Percentiles rank a stretch among this genome's conserved stretches.
phyloP scores from a whole-genome alignment of 2,888 invertebrate species.

The Bembecia ichneumoniformis region DNA sequence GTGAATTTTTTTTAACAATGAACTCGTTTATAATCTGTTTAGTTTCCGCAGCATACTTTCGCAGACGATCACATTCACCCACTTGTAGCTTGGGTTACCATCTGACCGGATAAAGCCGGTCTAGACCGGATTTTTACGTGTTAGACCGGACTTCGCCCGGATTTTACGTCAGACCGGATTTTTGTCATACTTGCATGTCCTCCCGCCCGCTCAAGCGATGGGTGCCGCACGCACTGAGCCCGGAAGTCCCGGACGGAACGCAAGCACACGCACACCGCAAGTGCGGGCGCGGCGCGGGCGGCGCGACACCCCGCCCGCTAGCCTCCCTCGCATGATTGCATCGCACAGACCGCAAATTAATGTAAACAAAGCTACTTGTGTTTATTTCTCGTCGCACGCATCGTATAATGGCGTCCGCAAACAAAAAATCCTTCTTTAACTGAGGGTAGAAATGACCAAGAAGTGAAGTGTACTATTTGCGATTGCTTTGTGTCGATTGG shows the following conservation, averaged over 20 bases:
- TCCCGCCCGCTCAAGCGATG: conserved; percentile 1
- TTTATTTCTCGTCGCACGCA: too few relatives aligned
- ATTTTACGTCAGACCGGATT: conserved; percentile 1
- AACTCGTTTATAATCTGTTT: neutral
- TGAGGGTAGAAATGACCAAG: conserved; percentile 2
- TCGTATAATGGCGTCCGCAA: conserved; percentile 2
- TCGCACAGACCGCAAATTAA: too few relatives aligned
- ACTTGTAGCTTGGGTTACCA: too few relatives aligned
- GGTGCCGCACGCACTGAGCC: conserved; percentile 1
- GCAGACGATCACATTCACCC: neutral
- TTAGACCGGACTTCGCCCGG: neutral
- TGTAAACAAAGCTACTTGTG: too few relatives aligned
- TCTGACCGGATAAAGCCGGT: too few relatives aligned
- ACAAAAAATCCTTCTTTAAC: conserved; percentile 2
- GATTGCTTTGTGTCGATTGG: neutral
- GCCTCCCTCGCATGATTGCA: neutral
- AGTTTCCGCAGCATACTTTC: neutral
- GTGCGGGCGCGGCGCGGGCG: conserved; percentile 1
- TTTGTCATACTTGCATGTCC: conserved; percentile 1
- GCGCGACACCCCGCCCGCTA: conserved; percentile 1
- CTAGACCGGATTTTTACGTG: conserved; percentile 1
- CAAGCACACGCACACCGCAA: conserved; percentile 1
- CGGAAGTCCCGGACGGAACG: neutral
- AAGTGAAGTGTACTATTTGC: conserved; percentile 4
- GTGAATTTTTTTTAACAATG: neutral